These are phyloP conservation scores for Myrmecobius fasciatus DNA, from an alignment of 2,113 vertebrate genomes.

Conservation along the genomic window DNA sequence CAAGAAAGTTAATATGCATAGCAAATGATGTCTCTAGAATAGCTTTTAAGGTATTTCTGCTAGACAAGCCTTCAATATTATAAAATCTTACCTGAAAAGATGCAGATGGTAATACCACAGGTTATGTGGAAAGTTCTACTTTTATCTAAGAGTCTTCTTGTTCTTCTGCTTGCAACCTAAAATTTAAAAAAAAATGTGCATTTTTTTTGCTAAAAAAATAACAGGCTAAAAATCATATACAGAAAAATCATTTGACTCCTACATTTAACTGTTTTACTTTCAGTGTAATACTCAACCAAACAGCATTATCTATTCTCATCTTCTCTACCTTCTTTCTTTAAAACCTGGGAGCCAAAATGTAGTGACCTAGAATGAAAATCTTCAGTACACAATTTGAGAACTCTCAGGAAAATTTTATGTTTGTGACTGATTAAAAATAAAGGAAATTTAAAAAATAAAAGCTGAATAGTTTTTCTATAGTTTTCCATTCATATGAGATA, in stretches of 20 bases:
- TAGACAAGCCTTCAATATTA: background rate
- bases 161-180: constrained; percentile 91
- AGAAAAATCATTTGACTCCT: background rate
- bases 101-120: constrained; percentile 91
- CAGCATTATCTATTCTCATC: background rate
- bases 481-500: background rate
- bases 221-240: background rate
- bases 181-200: background rate
- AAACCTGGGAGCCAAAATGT: background rate
- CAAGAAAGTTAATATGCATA: constrained; percentile 2
- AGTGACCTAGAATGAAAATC: background rate
- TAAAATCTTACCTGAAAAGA: constrained; percentile 91
- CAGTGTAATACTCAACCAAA: background rate
- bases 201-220: background rate
- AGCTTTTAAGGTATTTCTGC: background rate
- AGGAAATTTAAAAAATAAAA: background rate
- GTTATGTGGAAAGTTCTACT: constrained; percentile 94
- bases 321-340: background rate
- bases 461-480: background rate
- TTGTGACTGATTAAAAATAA: background rate
- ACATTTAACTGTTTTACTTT: background rate
- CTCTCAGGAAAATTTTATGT: background rate
- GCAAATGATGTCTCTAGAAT: background rate
- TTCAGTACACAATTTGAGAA: background rate
- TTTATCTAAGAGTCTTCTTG: constrained; percentile 92